A percentile compares a stretch with the other conserved stretches of the same genome.
Evolutionary conservation across 2,888 invertebrate genomes (phyloP).

Genomic region (Macaria notata): DNA sequence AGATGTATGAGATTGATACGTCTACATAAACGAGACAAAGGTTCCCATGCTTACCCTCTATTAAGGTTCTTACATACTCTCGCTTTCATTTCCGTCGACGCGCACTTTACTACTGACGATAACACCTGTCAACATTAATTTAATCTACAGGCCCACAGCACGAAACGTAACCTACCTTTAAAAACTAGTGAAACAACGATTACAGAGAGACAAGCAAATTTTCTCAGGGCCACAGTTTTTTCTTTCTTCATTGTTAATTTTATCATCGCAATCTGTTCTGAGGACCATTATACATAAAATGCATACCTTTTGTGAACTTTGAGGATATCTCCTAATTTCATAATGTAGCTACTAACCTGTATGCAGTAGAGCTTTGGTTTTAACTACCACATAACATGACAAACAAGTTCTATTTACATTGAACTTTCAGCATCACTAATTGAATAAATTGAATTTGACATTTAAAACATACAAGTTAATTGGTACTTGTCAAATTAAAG

Average conservation of each 20-base stretch:
- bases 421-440: too few relatives aligned
- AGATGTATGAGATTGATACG: constrained; percentile 16
- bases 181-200: constrained; percentile 57
- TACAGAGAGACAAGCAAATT: constrained; percentile 50
- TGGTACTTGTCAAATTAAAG: too few relatives aligned
- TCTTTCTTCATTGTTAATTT: constrained; percentile 43
- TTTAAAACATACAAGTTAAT: too few relatives aligned
- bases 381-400: not conserved
- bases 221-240: constrained; percentile 57
- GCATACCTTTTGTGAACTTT: constrained; percentile 15
- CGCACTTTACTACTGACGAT: constrained; percentile 28
- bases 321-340: constrained; percentile 4
- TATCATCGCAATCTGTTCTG: constrained; percentile 35
- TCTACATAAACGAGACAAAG: constrained; percentile 14
- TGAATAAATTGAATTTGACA: too few relatives aligned
- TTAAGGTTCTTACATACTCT: constrained; percentile 27
- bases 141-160: constrained; percentile 41
- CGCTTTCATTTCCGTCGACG: constrained; percentile 35
- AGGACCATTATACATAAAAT: constrained; percentile 19
- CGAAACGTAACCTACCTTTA: constrained; percentile 46
- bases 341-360: not conserved
- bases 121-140: constrained; percentile 39
- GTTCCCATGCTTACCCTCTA: constrained; percentile 29
- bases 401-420: not conserved
- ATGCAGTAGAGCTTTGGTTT: not conserved